phyloP scores from a whole-genome alignment of 2,113 vertebrate species.

The Odobenus rosmarus region DNA sequence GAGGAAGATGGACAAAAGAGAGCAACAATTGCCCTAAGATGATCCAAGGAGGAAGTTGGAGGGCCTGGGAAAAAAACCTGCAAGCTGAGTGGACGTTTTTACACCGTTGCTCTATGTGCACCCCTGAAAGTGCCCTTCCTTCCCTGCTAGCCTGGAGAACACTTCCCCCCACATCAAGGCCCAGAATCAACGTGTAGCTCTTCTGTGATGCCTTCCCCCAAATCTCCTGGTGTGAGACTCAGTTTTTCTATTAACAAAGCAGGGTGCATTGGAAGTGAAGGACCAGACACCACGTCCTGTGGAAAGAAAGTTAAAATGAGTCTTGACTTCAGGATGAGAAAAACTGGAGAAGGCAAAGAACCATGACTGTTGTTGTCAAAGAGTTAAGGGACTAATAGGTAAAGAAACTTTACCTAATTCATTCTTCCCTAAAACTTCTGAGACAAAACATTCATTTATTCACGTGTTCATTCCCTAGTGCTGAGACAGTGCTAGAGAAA shows the following conservation, averaged over 20 bases:
- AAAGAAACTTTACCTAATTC: background rate
- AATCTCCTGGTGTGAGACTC: background rate
- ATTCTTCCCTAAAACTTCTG: conserved; percentile 31
- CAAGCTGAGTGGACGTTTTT: background rate
- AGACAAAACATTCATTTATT: background rate
- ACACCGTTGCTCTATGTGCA: background rate
- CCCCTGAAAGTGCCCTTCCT: background rate
- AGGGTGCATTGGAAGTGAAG: accelerated
- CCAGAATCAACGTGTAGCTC: background rate
- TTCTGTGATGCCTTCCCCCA: background rate
- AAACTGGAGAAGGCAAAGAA: background rate
- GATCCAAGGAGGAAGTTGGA: background rate
- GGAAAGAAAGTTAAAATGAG: background rate
- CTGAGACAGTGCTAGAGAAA: background rate
- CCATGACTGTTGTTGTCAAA: background rate
- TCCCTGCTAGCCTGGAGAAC: background rate
- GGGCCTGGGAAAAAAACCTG: background rate
- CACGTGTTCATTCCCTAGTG: background rate
- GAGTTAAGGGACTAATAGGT: background rate
- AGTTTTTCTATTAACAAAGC: background rate
- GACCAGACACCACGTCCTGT: background rate
- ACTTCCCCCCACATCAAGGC: background rate
- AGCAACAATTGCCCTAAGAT: background rate
- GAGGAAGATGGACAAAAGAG: background rate
- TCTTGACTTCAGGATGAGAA: background rate